A percentile compares a stretch with the other conserved stretches of the same genome.
Conservation (phyloP, 1,140 invertebrate genomes). For the Rhysida immarginata region DNA sequence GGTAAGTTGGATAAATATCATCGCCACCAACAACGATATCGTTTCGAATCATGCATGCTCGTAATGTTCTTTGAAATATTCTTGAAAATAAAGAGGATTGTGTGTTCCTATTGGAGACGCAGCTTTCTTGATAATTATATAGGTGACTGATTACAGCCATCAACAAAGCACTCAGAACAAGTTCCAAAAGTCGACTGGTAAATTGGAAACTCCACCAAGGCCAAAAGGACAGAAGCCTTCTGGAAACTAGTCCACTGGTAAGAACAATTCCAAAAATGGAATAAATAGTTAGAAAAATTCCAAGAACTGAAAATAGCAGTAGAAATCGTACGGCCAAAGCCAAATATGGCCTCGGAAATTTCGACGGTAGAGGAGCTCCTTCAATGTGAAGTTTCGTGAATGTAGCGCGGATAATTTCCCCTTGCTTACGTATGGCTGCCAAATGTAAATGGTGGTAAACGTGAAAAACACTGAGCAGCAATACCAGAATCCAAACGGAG, state of each 20-base stretch:
- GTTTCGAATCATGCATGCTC: not conserved
- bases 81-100: not conserved
- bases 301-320: conserved; percentile 62
- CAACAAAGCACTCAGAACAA: not conserved
- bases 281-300: conserved; percentile 58
- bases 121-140: not conserved
- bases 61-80: no score
- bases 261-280: conserved; percentile 69
- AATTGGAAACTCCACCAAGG: not conserved
- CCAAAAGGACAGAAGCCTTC: conserved; percentile 5
- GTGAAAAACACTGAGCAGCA: conserved; percentile 69
- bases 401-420: conserved; percentile 26
- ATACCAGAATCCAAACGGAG: conserved; percentile 42
- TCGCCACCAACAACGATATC: conserved; percentile 20
- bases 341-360: conserved; percentile 32
- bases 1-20: conserved; percentile 60
- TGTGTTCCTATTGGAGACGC: not conserved
- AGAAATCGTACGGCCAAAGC: conserved; percentile 68
- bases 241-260: conserved; percentile 37
- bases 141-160: not conserved
- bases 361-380: conserved; percentile 18
- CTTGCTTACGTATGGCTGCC: conserved; percentile 29
- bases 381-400: conserved; percentile 27
- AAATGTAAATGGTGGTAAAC: conserved; percentile 43
- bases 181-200: not conserved